Conservation (phyloP, 2,113 vertebrate genomes). For the Sitta europaea region DNA sequence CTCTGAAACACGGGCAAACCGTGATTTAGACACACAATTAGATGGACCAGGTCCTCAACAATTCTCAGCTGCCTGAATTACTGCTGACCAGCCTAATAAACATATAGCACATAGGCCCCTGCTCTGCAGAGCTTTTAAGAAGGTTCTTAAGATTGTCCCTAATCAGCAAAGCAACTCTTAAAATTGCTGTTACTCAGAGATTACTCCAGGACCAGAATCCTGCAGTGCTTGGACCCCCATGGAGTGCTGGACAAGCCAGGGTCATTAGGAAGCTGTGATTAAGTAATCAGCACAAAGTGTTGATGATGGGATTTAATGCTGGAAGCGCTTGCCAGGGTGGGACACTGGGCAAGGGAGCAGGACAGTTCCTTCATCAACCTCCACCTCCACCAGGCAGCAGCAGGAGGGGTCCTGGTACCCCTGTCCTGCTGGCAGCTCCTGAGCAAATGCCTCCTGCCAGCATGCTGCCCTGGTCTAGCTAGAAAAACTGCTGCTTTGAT, state of each 20-base stretch:
- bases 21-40: conserved; percentile 52
- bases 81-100: conserved; percentile 21
- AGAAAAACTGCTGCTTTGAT: neutral
- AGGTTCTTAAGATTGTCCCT: neutral
- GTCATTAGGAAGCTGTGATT: neutral
- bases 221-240: neutral
- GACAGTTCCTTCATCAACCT: neutral
- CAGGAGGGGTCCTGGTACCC: neutral
- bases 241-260: neutral
- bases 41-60: conserved; percentile 14
- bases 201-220: neutral
- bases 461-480: neutral
- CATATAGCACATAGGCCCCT: neutral
- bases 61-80: conserved; percentile 27
- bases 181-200: neutral
- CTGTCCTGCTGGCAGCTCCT: neutral
- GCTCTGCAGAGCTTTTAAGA: conserved; percentile 22
- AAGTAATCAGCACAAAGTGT: neutral
- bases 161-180: conserved; percentile 16
- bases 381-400: neutral
- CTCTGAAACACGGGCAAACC: neutral
- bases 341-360: neutral
- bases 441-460: neutral
- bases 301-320: neutral
- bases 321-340: neutral